Conservation (phyloP, 2,888 invertebrate genomes). For the Xestoiulus laeticollis region DNA sequence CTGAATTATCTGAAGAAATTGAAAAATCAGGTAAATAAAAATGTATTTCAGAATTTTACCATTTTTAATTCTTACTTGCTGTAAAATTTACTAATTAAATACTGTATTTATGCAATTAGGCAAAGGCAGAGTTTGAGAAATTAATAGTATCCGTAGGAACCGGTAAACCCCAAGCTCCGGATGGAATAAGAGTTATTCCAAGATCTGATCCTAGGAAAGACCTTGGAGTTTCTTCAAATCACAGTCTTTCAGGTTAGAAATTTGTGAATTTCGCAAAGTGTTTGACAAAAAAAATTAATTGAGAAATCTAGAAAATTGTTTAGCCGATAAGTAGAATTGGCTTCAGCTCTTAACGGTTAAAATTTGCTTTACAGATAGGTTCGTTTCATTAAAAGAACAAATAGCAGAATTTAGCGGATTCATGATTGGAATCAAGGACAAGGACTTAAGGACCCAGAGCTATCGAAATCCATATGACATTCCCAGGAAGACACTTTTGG, state of each 20-base stretch:
- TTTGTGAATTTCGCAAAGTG: background rate
- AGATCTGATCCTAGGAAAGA: slow-evolving; percentile 79
- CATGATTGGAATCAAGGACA: slow-evolving; percentile 65
- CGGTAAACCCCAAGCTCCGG: slow-evolving; percentile 65
- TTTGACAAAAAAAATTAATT: no score
- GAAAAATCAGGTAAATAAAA: slow-evolving; percentile 80
- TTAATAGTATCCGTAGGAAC: slow-evolving; percentile 65
- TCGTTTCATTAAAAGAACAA: slow-evolving; percentile 82
- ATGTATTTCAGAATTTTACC: background rate
- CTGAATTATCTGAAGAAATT: slow-evolving; percentile 93
- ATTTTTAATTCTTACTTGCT: background rate
- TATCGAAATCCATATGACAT: slow-evolving; percentile 97
- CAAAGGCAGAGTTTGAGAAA: slow-evolving; percentile 60
- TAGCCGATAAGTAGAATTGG: background rate
- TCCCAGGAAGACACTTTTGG: slow-evolving; percentile 84
- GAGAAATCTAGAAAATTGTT: no score
- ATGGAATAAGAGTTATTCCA: slow-evolving; percentile 79
- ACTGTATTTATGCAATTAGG: slow-evolving; percentile 56
- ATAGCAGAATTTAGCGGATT: slow-evolving; percentile 86
- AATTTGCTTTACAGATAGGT: slow-evolving; percentile 65
- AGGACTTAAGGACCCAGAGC: slow-evolving; percentile 71
- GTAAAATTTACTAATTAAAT: background rate
- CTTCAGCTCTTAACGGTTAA: background rate
- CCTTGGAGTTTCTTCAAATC: slow-evolving; percentile 75
- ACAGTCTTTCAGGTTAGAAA: slow-evolving; percentile 72